A percentile compares a stretch with the other conserved stretches of the same genome.
phyloP scores from a whole-genome alignment of 37 sponge, comb jelly and placozoan genomes.

The Bolinopsis microptera region DNA sequence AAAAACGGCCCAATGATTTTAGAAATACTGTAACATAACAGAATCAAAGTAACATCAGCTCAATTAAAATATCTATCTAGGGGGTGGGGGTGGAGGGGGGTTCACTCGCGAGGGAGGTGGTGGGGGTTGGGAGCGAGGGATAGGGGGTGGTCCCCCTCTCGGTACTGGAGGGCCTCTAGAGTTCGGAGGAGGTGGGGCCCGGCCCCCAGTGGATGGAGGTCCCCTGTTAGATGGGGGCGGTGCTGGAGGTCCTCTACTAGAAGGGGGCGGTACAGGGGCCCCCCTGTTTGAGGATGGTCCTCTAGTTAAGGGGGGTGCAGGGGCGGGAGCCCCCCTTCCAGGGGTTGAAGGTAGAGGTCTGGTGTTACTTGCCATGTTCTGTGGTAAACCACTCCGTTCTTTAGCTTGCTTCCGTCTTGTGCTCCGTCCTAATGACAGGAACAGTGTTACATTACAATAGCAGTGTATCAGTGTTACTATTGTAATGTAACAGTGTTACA shows the following conservation, averaged over 20 bases:
- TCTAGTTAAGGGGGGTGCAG: neutral
- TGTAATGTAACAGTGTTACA: too few relatives aligned
- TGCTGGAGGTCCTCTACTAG: neutral
- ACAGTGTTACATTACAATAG: too few relatives aligned
- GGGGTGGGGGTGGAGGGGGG: slow-evolving; percentile 46
- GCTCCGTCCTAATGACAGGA: neutral
- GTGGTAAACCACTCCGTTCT: neutral
- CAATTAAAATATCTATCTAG: too few relatives aligned
- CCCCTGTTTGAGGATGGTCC: neutral
- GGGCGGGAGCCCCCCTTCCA: neutral
- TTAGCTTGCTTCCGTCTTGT: neutral
- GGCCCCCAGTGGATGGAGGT: neutral
- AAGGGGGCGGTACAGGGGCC: neutral
- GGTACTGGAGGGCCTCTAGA: neutral
- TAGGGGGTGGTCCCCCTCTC: neutral
- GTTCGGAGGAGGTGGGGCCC: slow-evolving; percentile 37
- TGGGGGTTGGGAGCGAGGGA: slow-evolving; percentile 33
- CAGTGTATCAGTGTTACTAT: too few relatives aligned
- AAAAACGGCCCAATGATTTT: neutral
- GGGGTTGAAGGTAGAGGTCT: neutral
- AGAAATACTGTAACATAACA: neutral
- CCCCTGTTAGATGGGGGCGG: neutral
- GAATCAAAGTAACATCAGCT: neutral
- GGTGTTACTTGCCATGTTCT: neutral
- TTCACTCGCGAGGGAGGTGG: slow-evolving; percentile 13